These are phyloP conservation scores for Coleophora deauratella DNA, from an alignment of 2,888 invertebrate species.

Conservation along the genomic window DNA sequence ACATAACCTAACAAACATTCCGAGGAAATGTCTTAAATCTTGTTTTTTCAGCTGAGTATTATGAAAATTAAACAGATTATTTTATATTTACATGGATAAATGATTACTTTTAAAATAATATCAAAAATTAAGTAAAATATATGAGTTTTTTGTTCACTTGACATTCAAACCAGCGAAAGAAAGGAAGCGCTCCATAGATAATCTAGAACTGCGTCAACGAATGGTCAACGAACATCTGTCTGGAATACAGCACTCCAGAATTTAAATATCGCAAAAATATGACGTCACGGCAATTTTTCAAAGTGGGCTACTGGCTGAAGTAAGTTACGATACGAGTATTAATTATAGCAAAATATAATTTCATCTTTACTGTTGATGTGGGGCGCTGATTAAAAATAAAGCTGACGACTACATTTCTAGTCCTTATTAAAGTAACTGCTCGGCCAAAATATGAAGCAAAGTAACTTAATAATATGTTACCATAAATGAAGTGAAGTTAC, in stretches of 20 bases:
- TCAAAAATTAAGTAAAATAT: slow-evolving; percentile 15
- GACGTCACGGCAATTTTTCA: no score
- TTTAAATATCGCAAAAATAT: no score
- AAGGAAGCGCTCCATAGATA: slow-evolving; percentile 52
- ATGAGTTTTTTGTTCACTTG: slow-evolving; percentile 34
- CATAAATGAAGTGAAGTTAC: no score
- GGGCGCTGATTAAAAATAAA: no score
- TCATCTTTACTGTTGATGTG: no score
- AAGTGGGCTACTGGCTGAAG: no score
- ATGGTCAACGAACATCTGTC: slow-evolving; percentile 55
- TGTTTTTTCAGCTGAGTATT: slow-evolving; percentile 13
- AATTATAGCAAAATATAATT: no score
- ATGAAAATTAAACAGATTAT: neutral
- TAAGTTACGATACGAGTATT: no score
- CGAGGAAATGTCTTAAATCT: slow-evolving; percentile 21
- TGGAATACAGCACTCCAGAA: slow-evolving; percentile 12
- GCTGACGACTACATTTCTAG: no score
- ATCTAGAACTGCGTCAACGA: slow-evolving; percentile 25
- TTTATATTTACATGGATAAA: neutral
- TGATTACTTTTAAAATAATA: slow-evolving; percentile 8
- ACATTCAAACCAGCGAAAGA: slow-evolving; percentile 39
- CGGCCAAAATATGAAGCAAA: no score
- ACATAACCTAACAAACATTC: slow-evolving; percentile 44
- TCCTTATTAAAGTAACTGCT: no score
- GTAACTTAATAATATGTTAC: no score